A percentile compares a stretch with the other conserved stretches of the same genome.
Evolutionary conservation across 2,888 invertebrate genomes (phyloP).

Genomic region (Hypselothyrea guttata): DNA sequence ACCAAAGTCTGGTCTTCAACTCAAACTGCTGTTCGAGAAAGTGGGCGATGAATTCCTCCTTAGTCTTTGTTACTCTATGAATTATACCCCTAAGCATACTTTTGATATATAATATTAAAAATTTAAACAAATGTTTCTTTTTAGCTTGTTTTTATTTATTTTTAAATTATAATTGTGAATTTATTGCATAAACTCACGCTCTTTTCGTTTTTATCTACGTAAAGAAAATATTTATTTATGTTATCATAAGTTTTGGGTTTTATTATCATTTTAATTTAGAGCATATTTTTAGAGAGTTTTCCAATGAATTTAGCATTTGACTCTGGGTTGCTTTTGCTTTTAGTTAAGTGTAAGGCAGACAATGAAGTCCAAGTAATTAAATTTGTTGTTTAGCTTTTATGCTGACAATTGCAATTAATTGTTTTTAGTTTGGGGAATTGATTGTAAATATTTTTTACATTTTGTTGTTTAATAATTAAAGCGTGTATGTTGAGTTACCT

Average conservation of each 20-base stretch:
- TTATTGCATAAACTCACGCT: slow-evolving; percentile 44
- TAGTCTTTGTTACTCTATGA: too few relatives aligned
- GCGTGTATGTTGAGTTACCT: slow-evolving; percentile 42
- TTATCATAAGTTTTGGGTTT: slow-evolving; percentile 51
- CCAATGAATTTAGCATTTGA: slow-evolving; percentile 28
- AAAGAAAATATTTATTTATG: slow-evolving; percentile 52
- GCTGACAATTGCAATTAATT: slow-evolving; percentile 18
- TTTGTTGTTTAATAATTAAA: slow-evolving; percentile 26
- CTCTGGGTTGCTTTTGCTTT: slow-evolving; percentile 15
- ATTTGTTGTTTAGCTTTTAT: slow-evolving; percentile 9
- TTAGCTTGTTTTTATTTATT: slow-evolving; percentile 36
- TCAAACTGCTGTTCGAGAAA: too few relatives aligned
- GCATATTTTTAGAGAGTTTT: slow-evolving; percentile 27
- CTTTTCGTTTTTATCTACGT: slow-evolving; percentile 46
- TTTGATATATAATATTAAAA: too few relatives aligned
- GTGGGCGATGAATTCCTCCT: too few relatives aligned
- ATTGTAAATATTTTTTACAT: slow-evolving; percentile 23
- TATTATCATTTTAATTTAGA: slow-evolving; percentile 29
- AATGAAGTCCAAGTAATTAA: slow-evolving; percentile 64
- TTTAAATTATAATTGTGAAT: slow-evolving; percentile 59
- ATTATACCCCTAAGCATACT: too few relatives aligned
- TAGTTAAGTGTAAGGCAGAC: slow-evolving; percentile 72
- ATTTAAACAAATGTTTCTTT: not conserved
- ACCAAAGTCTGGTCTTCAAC: too few relatives aligned
- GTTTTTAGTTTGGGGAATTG: slow-evolving; percentile 15